These are phyloP conservation scores for Rhyzopertha dominica DNA, from an alignment of 1,140 invertebrate genomes.

Conservation along the genomic window DNA sequence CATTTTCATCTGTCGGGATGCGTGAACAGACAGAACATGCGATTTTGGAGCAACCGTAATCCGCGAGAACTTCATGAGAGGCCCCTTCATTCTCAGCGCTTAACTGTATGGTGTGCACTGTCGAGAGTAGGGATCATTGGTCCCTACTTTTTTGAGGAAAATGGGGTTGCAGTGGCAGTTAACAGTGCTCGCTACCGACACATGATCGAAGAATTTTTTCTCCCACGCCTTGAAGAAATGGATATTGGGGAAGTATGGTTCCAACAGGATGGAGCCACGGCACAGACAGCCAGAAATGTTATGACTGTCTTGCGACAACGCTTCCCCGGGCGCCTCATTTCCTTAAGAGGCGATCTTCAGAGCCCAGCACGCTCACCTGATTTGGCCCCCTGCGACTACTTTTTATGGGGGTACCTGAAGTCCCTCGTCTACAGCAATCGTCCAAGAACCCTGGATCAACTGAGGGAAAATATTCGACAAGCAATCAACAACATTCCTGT, in stretches of 20 bases:
- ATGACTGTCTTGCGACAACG: constrained; percentile 20
- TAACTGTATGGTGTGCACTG: constrained; percentile 13
- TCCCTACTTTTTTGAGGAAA: constrained; percentile 14
- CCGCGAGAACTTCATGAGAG: neutral
- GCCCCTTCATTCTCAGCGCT: constrained; percentile 12
- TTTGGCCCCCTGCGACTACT: constrained; percentile 39
- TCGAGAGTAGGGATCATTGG: constrained; percentile 8
- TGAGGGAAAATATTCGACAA: constrained; percentile 31
- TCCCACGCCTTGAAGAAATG: constrained; percentile 10
- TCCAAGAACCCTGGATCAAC: constrained; percentile 28
- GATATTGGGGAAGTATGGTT: constrained; percentile 13
- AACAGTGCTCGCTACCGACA: constrained; percentile 11
- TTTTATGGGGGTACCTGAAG: constrained; percentile 33
- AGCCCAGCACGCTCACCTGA: constrained; percentile 39
- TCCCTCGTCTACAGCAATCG: constrained; percentile 28
- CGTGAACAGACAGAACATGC: neutral
- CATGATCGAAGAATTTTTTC: constrained; percentile 17
- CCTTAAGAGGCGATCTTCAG: constrained; percentile 23
- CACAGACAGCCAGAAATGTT: too few species aligned
- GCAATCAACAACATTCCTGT: constrained; percentile 17
- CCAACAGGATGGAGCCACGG: constrained; percentile 26
- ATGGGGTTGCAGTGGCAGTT: constrained; percentile 11
- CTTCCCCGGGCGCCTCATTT: constrained; percentile 28
- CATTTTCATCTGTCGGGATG: too few species aligned
- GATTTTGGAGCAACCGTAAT: too few species aligned